Evolutionary conservation across 1,140 invertebrate species (phyloP).

Genomic region (Oreohelix idahoensis): DNA sequence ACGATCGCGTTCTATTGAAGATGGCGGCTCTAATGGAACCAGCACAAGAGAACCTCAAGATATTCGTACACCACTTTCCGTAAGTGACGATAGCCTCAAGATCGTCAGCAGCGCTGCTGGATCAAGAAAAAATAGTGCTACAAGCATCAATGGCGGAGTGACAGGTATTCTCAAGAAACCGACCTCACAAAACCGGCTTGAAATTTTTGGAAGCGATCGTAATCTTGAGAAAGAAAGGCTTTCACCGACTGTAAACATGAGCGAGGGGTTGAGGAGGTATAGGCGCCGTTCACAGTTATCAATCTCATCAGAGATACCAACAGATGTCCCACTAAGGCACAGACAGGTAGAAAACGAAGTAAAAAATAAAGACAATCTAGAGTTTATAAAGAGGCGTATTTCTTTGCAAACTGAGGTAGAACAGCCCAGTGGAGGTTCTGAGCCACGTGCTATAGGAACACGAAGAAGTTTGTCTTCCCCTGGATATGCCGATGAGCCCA

Average conservation of each 20-base stretch:
- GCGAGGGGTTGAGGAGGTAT: constrained; percentile 27
- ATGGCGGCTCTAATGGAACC: neutral
- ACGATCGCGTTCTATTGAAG: neutral
- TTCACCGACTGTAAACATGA: constrained; percentile 2
- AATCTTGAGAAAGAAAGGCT: neutral
- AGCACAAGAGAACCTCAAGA: neutral
- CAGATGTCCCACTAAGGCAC: constrained; percentile 18
- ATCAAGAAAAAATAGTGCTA: neutral
- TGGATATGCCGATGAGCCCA: neutral
- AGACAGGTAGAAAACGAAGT: neutral
- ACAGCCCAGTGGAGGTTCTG: neutral
- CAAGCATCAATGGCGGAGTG: neutral
- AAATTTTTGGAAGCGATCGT: neutral
- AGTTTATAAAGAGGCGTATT: constrained; percentile 15
- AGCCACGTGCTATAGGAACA: neutral
- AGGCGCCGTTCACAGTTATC: constrained; percentile 23
- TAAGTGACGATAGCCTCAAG: neutral
- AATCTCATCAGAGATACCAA: constrained; percentile 12
- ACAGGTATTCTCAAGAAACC: neutral
- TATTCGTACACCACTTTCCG: neutral
- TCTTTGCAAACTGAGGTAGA: neutral
- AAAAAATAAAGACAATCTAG: constrained; percentile 18
- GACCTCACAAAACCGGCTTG: neutral
- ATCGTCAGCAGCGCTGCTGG: neutral
- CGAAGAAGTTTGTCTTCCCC: neutral